Evolutionary conservation across 2,888 invertebrate genomes (phyloP).

Genomic region (Leuctra nigra): DNA sequence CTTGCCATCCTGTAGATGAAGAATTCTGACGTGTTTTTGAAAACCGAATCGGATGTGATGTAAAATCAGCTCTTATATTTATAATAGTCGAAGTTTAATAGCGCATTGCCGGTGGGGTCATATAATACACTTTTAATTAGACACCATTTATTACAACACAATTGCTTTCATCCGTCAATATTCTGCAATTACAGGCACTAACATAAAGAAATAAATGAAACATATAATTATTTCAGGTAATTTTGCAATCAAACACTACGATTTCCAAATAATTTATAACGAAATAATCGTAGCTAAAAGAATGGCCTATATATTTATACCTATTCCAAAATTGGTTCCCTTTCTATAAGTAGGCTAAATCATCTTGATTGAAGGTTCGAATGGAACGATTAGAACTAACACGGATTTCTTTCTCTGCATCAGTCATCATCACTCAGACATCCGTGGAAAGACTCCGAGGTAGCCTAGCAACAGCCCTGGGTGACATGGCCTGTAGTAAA

Average conservation of each 20-base stretch:
- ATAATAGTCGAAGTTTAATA: no score
- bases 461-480: neutral
- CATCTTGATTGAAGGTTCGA: slow-evolving; percentile 15
- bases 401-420: slow-evolving; percentile 4
- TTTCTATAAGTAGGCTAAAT: slow-evolving; percentile 4
- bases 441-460: slow-evolving; percentile 5
- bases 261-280: slow-evolving; percentile 5
- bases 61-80: no score
- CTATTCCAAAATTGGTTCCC: neutral
- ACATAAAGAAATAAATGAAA: neutral
- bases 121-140: no score
- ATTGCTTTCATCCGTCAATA: no score
- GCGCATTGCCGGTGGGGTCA: no score
- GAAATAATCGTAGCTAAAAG: neutral
- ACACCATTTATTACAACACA: no score
- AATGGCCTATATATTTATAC: neutral
- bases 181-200: no score
- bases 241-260: slow-evolving; percentile 11
- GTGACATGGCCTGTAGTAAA: slow-evolving; percentile 4
- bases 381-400: neutral
- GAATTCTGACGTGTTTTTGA: no score
- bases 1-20: no score
- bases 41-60: no score
- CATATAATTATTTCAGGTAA: slow-evolving; percentile 9
- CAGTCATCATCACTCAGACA: slow-evolving; percentile 17